Conservation (phyloP, 2,797 vertebrate species). For the Pogoniulus pusillus region DNA sequence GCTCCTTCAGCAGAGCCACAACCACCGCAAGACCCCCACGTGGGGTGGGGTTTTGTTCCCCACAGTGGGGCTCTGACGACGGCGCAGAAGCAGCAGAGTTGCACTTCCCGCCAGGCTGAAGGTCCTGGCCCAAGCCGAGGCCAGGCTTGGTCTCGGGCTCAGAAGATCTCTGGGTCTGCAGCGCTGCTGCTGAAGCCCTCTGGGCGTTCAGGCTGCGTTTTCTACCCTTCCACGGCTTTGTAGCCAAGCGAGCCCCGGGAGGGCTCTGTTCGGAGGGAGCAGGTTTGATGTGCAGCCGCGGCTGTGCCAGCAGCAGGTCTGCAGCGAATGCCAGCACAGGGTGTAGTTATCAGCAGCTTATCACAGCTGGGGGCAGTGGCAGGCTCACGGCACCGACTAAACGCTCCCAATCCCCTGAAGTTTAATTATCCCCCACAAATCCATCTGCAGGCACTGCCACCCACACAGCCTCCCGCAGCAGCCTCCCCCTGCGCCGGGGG, state of each 20-base stretch:
- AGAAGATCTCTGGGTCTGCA: neutral
- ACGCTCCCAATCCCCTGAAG: slow-evolving; percentile 61
- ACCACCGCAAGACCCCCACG: neutral
- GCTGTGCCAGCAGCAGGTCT: slow-evolving; percentile 5
- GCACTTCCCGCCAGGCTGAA: neutral
- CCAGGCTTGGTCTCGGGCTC: neutral
- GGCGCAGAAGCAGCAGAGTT: no score
- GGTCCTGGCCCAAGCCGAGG: neutral
- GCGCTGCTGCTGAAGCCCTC: no score
- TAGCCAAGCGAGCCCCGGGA: neutral
- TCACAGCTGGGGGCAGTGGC: slow-evolving; percentile 67
- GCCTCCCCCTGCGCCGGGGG: neutral
- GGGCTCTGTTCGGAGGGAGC: neutral
- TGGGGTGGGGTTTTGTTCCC: neutral
- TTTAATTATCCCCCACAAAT: slow-evolving; percentile 68
- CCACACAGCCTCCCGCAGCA: neutral
- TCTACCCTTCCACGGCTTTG: neutral
- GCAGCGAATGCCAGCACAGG: slow-evolving; percentile 21
- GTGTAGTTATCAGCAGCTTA: slow-evolving; percentile 67
- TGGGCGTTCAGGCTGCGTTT: neutral
- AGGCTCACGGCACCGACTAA: slow-evolving; percentile 53
- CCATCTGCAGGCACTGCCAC: slow-evolving; percentile 15
- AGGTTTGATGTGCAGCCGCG: slow-evolving; percentile 6
- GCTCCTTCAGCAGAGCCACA: neutral
- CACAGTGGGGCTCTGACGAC: neutral